Conservation (phyloP, 2,113 vertebrate genomes). For the Clarias gariepinus region DNA sequence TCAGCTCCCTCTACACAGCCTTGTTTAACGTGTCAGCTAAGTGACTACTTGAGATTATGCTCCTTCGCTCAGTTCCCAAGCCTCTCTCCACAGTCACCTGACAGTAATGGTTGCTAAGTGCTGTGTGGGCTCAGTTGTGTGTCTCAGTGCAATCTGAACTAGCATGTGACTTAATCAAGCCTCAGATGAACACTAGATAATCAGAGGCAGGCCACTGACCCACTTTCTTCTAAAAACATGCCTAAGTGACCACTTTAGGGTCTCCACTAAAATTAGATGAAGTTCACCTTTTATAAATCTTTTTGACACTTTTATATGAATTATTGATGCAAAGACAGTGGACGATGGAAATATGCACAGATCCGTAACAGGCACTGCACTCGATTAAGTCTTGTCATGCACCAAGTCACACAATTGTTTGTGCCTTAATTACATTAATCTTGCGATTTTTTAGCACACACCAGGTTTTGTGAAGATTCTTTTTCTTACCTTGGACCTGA, state of each 20-base stretch:
- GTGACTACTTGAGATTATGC: slow-evolving; percentile 29
- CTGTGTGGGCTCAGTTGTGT: slow-evolving; percentile 12
- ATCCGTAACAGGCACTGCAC: not conserved
- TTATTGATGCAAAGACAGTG: not conserved
- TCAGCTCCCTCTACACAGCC: slow-evolving; percentile 10
- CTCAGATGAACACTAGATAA: not conserved
- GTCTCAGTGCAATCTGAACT: slow-evolving; percentile 2
- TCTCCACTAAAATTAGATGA: not conserved
- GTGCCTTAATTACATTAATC: too few relatives aligned
- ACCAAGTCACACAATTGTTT: too few relatives aligned
- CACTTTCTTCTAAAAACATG: not conserved
- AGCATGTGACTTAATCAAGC: slow-evolving; percentile 26
- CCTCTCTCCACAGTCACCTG: slow-evolving; percentile 32
- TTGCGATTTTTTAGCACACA: too few relatives aligned
- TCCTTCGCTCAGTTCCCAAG: slow-evolving; percentile 25
- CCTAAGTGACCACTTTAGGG: slow-evolving; percentile 5
- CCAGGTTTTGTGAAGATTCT: too few relatives aligned
- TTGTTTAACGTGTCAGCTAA: slow-evolving; percentile 31
- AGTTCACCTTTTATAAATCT: not conserved
- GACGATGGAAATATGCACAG: not conserved
- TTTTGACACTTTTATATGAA: not conserved
- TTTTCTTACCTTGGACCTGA: too few relatives aligned
- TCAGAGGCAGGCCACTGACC: not conserved
- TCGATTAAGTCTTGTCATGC: too few relatives aligned
- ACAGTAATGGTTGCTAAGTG: slow-evolving; percentile 40